These are phyloP conservation scores for Troides oblongomaculatus DNA, from an alignment of 2,888 invertebrate species.

Conservation along the genomic window DNA sequence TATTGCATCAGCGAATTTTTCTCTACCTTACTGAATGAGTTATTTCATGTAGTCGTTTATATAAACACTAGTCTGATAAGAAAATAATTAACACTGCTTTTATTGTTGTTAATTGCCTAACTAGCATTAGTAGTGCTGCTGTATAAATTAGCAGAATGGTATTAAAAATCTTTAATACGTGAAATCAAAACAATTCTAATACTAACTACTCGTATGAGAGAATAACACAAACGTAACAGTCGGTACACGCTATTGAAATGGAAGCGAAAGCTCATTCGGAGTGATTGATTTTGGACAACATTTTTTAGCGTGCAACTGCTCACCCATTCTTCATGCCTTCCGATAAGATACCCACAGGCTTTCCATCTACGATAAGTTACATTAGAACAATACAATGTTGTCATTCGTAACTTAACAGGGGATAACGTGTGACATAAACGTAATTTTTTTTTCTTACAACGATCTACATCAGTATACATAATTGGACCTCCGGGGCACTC, in stretches of 20 bases:
- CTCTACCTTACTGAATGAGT: too few relatives aligned
- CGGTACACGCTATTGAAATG: neutral
- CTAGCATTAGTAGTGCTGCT: too few relatives aligned
- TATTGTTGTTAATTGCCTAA: too few relatives aligned
- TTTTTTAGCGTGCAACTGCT: constrained; percentile 16
- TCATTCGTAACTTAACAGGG: constrained; percentile 15
- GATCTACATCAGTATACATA: constrained; percentile 22
- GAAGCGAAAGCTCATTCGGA: constrained; percentile 21
- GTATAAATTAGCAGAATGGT: too few relatives aligned
- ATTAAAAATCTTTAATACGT: too few relatives aligned
- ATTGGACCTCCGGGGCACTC: constrained; percentile 26
- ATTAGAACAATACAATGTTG: constrained; percentile 14
- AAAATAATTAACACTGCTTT: too few relatives aligned
- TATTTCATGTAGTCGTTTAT: too few relatives aligned
- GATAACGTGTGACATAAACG: constrained; percentile 17
- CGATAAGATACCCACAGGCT: constrained; percentile 29
- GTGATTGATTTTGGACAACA: constrained; percentile 29
- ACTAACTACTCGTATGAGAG: too few relatives aligned
- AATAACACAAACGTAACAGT: neutral
- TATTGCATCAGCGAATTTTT: too few relatives aligned
- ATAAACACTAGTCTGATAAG: too few relatives aligned
- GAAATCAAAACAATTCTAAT: too few relatives aligned
- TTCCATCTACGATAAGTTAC: constrained; percentile 27
- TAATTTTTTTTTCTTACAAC: constrained; percentile 17
- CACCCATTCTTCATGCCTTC: constrained; percentile 27